Evolutionary conservation across 1,140 invertebrate genomes (phyloP), one percentile per base, ranked within the genome.

Genomic region (Apis dorsata): DNA sequence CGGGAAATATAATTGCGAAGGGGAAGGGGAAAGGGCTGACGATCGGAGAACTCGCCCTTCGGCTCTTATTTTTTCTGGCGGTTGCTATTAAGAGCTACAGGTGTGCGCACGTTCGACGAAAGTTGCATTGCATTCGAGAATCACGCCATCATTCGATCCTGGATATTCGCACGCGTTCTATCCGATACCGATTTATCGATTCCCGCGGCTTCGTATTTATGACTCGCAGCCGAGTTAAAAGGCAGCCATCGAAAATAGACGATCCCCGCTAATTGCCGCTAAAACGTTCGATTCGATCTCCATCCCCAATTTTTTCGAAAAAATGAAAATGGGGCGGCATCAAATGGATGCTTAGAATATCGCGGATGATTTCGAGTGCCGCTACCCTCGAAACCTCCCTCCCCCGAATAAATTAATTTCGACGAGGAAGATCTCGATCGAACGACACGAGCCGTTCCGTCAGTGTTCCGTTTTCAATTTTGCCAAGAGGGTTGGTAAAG

Each of bases 401-500:
- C 4, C 34, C 34, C 2, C 3, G 34, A 44, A 44, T 44, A 44
- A 44, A 44, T 44, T 44, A 44, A 44, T 44, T 44, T 44, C 34
- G 34, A 10, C 34, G 34, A 10, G n/a, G 34, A 44, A 44, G 34
- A 44, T 44, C 2, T 34, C 34, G 34, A 34, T 34, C 34, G 34
- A 34, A 34, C 34, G 34, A 34, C 34, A 34, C 34, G 34, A 44
- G 34, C 4, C 34, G 34, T 44, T 44, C 17, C 70, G 57, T 59
- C 66, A 70, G 21, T 11, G 34, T 60, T 73, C 78, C 71, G 51
- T 44, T 62, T 85, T 74, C 74, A 69, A 85, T 7, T 85, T 85
- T 83, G 62, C 24, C 62, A 12, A 24, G 59, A 69, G 51, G 49
- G 28, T 65, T 21, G 66, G 55, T 77, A 85, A 74, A 83, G 44